A percentile compares a stretch with the other conserved stretches of the same genome.
Evolutionary conservation across 2,888 invertebrate genomes (phyloP).

Genomic region (Ormyrus pomaceus): DNA sequence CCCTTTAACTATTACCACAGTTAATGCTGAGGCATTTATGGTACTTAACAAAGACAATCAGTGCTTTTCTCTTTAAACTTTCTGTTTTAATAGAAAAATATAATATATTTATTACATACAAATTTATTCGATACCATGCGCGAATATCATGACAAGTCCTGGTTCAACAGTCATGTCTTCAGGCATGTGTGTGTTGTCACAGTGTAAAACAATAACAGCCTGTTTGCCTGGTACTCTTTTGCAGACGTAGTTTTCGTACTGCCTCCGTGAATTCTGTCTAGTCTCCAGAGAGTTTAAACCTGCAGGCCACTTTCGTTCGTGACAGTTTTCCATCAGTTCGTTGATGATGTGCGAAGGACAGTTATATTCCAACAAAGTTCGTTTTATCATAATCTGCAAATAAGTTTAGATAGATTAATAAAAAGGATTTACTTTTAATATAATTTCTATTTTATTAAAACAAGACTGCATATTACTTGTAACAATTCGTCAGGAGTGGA

Average conservation of each 20-base stretch:
- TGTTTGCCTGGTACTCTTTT: conserved; percentile 96
- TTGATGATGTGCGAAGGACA: conserved; percentile 96
- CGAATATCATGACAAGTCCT: conserved; percentile 98
- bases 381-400: conserved; percentile 92
- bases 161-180: conserved; percentile 98
- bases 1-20: conserved; percentile 35
- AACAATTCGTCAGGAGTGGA: conserved; percentile 96
- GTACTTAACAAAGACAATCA: conserved; percentile 37
- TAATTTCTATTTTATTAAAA: background rate
- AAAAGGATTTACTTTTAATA: too few relatives aligned
- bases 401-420: background rate
- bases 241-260: conserved; percentile 96
- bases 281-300: conserved; percentile 95
- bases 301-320: conserved; percentile 96
- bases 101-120: conserved; percentile 55
- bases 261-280: conserved; percentile 93
- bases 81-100: conserved; percentile 59
- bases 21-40: conserved; percentile 35
- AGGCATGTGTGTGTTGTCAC: conserved; percentile 96
- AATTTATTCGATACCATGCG: conserved; percentile 91
- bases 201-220: conserved; percentile 94
- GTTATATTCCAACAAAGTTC: conserved; percentile 94
- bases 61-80: conserved; percentile 34
- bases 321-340: conserved; percentile 97
- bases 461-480: conserved; percentile 79